These are phyloP conservation scores for Nemoura dubitans DNA, from an alignment of 2,888 invertebrate species.

Conservation along the genomic window DNA sequence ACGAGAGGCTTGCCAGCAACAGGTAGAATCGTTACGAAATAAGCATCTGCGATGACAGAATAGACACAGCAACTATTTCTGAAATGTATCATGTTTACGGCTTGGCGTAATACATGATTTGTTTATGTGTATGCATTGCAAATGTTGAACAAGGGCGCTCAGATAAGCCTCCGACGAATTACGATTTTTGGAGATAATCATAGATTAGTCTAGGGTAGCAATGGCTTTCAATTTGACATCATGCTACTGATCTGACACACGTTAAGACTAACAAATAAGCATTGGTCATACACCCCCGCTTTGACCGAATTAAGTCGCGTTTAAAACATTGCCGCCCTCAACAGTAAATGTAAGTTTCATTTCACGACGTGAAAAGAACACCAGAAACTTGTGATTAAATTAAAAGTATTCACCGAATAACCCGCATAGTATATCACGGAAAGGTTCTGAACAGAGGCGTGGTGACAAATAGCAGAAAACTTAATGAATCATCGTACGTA, in stretches of 20 bases:
- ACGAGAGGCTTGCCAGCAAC: not conserved
- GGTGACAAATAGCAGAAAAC: not conserved
- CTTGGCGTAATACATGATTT: not conserved
- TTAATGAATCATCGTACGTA: not conserved
- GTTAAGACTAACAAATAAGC: not conserved
- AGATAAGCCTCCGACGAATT: no score
- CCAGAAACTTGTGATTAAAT: not conserved
- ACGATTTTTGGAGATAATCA: no score
- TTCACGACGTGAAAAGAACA: not conserved
- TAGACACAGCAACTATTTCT: not conserved
- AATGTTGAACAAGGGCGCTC: no score
- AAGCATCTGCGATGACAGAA: not conserved
- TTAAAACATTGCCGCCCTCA: not conserved
- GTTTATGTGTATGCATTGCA: no score
- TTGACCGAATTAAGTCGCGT: not conserved
- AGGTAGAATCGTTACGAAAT: not conserved
- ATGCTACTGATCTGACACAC: not conserved
- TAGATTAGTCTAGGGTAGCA: not conserved
- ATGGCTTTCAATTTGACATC: not conserved
- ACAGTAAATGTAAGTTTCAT: not conserved
- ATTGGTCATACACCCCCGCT: not conserved
- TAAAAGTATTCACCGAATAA: no score
- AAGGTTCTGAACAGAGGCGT: no score
- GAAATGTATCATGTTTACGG: not conserved
- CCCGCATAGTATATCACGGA: no score